phyloP scores from a whole-genome alignment of 2,113 vertebrate genomes.

The Pyrgilauda ruficollis region DNA sequence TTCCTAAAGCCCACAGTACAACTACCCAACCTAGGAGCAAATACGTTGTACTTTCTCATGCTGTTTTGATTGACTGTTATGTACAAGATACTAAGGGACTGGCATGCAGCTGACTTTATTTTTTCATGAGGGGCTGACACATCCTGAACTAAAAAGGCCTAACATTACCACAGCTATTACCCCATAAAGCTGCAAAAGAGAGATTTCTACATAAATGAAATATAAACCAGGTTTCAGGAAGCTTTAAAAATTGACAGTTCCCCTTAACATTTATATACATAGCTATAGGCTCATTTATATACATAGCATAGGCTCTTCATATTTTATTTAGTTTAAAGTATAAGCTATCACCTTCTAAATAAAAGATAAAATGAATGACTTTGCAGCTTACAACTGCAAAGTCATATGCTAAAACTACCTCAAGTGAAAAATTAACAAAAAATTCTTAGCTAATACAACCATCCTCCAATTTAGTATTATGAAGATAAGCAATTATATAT shows the following conservation, averaged over 20 bases:
- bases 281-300: neutral
- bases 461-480: neutral
- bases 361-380: neutral
- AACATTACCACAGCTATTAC: neutral
- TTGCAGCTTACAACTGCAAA: neutral
- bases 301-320: neutral
- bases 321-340: neutral
- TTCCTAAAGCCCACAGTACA: neutral
- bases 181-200: neutral
- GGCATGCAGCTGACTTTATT: neutral
- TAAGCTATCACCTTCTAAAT: neutral
- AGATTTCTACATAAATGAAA: neutral
- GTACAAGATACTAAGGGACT: neutral
- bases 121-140: neutral
- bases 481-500: neutral
- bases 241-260: neutral
- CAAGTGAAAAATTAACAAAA: neutral
- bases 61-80: neutral
- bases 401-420: neutral
- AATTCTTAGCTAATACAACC: neutral
- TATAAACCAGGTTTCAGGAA: neutral
- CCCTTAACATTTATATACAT: neutral
- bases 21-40: neutral
- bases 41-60: neutral
- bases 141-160: neutral